phyloP scores from a whole-genome alignment of 2,113 vertebrate species.

The Syrmaticus mikado region DNA sequence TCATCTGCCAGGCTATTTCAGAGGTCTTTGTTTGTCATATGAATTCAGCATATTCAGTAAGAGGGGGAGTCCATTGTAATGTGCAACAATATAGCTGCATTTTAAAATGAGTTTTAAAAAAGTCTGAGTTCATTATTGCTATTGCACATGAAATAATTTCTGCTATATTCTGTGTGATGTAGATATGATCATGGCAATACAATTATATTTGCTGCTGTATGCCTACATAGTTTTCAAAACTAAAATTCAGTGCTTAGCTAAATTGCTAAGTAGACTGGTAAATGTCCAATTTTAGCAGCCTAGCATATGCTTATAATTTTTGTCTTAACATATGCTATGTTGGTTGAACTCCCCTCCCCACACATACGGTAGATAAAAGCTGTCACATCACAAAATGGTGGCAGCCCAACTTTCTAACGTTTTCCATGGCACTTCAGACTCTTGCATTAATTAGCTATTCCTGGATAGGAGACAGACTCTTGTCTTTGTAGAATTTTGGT shows the following conservation, averaged over 20 bases:
- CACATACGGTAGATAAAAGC: slow-evolving; percentile 67
- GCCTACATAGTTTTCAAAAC: slow-evolving; percentile 59
- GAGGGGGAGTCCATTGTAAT: background rate
- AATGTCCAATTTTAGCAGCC: slow-evolving; percentile 72
- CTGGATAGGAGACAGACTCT: slow-evolving; percentile 63
- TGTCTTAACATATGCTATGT: slow-evolving; percentile 70
- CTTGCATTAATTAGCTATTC: slow-evolving; percentile 69
- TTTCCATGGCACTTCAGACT: slow-evolving; percentile 62
- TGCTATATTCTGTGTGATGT: background rate
- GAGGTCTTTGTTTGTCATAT: background rate
- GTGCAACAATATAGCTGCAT: background rate
- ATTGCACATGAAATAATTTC: background rate
- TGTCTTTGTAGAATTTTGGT: slow-evolving; percentile 41
- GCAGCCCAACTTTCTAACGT: slow-evolving; percentile 65
- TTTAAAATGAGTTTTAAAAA: background rate
- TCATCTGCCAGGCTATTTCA: background rate
- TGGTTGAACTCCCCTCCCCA: slow-evolving; percentile 66
- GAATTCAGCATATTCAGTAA: background rate
- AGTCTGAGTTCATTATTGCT: background rate
- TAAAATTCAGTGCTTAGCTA: slow-evolving; percentile 63
- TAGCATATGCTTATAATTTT: slow-evolving; percentile 72
- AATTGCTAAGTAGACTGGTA: slow-evolving; percentile 67
- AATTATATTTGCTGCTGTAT: slow-evolving; percentile 56
- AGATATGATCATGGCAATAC: slow-evolving; percentile 3
- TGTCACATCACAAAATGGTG: slow-evolving; percentile 72